Conservation (phyloP, 2,888 invertebrate genomes). For the Troides oblongomaculatus region DNA sequence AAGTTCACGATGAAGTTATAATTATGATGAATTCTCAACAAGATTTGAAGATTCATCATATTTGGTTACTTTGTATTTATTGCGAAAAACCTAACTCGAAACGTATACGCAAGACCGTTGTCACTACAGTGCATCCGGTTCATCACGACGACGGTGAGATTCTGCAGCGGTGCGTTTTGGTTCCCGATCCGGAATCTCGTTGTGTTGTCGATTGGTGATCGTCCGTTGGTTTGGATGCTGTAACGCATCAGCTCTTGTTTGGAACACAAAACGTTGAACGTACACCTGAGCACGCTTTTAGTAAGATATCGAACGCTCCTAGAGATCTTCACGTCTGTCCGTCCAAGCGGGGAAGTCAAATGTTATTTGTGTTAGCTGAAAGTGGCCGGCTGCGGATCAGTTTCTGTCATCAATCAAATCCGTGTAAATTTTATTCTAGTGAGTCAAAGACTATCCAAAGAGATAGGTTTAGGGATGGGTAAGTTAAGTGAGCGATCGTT, state of each 20-base stretch:
- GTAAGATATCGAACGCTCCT: constrained; percentile 46
- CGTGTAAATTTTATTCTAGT: constrained; percentile 43
- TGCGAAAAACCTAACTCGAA: too few relatives aligned
- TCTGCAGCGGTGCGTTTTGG: too few relatives aligned
- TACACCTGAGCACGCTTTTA: constrained; percentile 34
- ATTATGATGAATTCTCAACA: too few relatives aligned
- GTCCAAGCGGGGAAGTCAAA: constrained; percentile 69
- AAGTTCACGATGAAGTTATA: too few relatives aligned
- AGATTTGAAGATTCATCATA: too few relatives aligned
- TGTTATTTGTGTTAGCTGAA: constrained; percentile 51
- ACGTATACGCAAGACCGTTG: too few relatives aligned
- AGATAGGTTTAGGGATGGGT: constrained; percentile 26
- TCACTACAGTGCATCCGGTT: too few relatives aligned
- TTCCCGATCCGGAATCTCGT: too few relatives aligned
- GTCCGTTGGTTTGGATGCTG: too few relatives aligned
- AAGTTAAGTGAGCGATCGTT: constrained; percentile 20
- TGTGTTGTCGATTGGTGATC: too few relatives aligned
- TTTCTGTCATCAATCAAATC: constrained; percentile 33
- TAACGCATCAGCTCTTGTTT: not conserved
- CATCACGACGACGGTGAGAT: too few relatives aligned
- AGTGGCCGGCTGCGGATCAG: not conserved
- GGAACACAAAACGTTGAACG: constrained; percentile 26
- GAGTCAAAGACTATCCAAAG: constrained; percentile 47
- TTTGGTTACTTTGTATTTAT: too few relatives aligned
- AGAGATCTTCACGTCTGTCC: constrained; percentile 59